Conservation (phyloP, 2,888 invertebrate species). For the Coremacera marginata region DNA sequence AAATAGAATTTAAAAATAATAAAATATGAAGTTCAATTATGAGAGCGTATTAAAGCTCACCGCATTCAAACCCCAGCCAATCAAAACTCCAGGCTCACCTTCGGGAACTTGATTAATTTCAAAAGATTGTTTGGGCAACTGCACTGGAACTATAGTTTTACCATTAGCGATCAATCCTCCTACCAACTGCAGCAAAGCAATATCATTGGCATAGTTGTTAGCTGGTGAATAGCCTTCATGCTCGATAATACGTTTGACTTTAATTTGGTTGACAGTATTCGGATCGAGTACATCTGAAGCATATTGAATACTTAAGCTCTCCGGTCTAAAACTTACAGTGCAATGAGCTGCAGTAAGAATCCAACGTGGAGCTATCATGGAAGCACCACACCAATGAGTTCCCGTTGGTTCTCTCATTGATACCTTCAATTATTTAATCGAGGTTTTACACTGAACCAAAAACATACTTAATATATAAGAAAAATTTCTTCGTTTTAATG, state of each 20-base stretch:
- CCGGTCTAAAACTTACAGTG: constrained; percentile 42
- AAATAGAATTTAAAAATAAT: constrained; percentile 53
- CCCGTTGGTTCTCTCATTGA: constrained; percentile 56
- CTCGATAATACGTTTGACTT: constrained; percentile 54
- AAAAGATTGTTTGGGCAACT: constrained; percentile 54
- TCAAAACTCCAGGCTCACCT: constrained; percentile 54
- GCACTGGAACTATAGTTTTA: constrained; percentile 55
- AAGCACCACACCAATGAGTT: constrained; percentile 59
- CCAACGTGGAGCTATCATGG: constrained; percentile 55
- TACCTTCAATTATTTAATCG: constrained; percentile 43
- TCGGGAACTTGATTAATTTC: constrained; percentile 54
- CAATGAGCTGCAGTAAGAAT: constrained; percentile 64
- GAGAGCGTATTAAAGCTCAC: constrained; percentile 45
- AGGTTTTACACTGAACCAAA: no score
- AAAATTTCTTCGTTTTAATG: no score
- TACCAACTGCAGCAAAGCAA: constrained; percentile 65
- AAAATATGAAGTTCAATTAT: neutral
- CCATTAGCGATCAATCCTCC: constrained; percentile 55
- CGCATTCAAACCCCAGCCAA: constrained; percentile 65
- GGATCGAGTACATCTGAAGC: constrained; percentile 49
- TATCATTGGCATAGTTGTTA: constrained; percentile 65
- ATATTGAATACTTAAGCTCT: constrained; percentile 55
- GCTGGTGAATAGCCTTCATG: constrained; percentile 61
- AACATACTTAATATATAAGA: no score
- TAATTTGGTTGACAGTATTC: neutral